Evolutionary conservation across 2,113 vertebrate genomes (phyloP).

Genomic region (Pygoscelis antarcticus): DNA sequence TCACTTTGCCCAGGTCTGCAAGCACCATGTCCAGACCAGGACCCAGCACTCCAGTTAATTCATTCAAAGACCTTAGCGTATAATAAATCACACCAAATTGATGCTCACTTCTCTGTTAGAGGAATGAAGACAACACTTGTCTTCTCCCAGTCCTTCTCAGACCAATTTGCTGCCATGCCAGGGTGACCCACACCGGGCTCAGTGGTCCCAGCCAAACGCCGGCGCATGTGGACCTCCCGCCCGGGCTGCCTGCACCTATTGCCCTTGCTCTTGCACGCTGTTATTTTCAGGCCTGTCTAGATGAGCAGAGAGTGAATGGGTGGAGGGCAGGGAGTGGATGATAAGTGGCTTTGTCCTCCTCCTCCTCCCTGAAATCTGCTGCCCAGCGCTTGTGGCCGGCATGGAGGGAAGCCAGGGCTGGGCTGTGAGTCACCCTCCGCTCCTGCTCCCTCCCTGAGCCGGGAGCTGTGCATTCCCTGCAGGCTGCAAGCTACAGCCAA

Average conservation of each 20-base stretch:
- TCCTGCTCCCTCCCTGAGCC: background rate
- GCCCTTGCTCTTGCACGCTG: background rate
- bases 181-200: rapidly evolving
- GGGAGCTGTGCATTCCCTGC: rapidly evolving
- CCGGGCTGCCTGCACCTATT: background rate
- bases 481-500: background rate
- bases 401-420: background rate
- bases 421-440: background rate
- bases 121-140: background rate
- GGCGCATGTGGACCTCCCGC: rapidly evolving
- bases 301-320: background rate
- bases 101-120: background rate
- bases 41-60: background rate
- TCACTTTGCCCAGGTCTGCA: background rate
- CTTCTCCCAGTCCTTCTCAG: background rate
- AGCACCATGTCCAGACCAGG: background rate
- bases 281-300: background rate
- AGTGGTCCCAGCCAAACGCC: background rate
- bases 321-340: background rate
- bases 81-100: background rate
- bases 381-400: background rate
- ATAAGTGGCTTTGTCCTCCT: background rate
- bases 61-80: background rate
- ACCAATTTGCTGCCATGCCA: background rate
- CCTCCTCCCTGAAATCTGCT: background rate